These are phyloP conservation scores for Xestoiulus laeticollis DNA, from an alignment of 2,888 invertebrate genomes.

Conservation along the genomic window DNA sequence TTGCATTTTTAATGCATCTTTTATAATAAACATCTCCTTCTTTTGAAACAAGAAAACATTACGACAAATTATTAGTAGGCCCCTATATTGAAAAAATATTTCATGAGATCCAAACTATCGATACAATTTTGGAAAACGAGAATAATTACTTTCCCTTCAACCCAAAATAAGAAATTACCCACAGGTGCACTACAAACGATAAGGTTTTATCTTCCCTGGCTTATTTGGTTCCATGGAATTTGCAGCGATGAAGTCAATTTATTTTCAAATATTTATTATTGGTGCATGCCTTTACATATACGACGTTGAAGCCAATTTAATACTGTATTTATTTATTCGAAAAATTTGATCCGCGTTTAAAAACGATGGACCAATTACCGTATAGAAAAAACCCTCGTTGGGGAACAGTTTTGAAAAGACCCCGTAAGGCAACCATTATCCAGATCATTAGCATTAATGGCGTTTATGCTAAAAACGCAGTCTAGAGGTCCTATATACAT, in stretches of 20 bases:
- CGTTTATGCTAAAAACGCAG: neutral
- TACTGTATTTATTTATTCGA: neutral
- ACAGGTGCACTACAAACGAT: no score
- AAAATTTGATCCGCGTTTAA: neutral
- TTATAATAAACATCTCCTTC: neutral
- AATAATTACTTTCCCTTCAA: no score
- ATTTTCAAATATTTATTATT: no score
- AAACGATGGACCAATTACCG: neutral
- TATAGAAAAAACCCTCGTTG: neutral
- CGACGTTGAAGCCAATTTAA: neutral
- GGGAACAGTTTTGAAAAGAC: neutral
- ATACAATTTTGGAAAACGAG: no score
- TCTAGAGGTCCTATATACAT: neutral
- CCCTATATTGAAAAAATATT: no score
- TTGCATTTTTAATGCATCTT: neutral
- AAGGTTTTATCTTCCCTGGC: neutral
- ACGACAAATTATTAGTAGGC: neutral
- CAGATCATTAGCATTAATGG: neutral
- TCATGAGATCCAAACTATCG: no score
- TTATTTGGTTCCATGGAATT: neutral
- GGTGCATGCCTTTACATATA: no score
- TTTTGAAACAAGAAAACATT: neutral
- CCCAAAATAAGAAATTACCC: no score
- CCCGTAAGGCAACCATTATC: neutral
- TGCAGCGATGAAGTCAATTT: neutral